Base-by-base conservation (phyloP, 2,888 invertebrate genomes). In the Parelbella ahira region DNA sequence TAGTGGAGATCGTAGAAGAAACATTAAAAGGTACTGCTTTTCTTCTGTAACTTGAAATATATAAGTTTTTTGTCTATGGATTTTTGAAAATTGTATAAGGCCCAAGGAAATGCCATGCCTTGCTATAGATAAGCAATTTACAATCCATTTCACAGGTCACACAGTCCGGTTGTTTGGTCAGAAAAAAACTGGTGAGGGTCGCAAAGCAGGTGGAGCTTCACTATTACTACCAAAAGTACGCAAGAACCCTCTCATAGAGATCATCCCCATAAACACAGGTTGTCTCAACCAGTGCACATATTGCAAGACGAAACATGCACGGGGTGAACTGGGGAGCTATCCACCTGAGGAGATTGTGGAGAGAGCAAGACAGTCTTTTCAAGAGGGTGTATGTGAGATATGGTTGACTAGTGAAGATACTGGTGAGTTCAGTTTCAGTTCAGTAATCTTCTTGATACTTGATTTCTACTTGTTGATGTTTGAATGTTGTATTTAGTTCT, bases 321-420 rank as follows among this genome's bases (percentile, higher is more conserved):
- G 99, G 33, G 99, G 99, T 0, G 97, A 98, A 67, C 78, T 99
- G n/a, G 97, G 96, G 0, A 98, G 97, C 67, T 98, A 98, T 71
- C 91, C 93, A 0, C 94, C 96, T 0, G 93, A 94, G 30, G 96
- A 98, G 72, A 97, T 99, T 27, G 92, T 98, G 0, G 92, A 92
- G 43, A 88, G 98, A 49, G 98, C 97, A 0, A 79, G 88, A 18
- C 96, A 97, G 77, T 95, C 96, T 0, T 98, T 96, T 63, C 74
- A 88, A 44, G 98, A 99, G 76, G 98, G 98, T 0, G 98, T 98
- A 2, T 93, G 94, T 37, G 99, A 99, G 79, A 92, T 99, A 6
- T 99, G 99, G 99, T 79, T 99, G 9, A 99, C 99, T 0, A 97
- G 97, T 1, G 99, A 99, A 75, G 99, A 99, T 69, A 97, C 98